Evolutionary conservation across 2,888 invertebrate species (phyloP).

Genomic region (Andrena marginata): DNA sequence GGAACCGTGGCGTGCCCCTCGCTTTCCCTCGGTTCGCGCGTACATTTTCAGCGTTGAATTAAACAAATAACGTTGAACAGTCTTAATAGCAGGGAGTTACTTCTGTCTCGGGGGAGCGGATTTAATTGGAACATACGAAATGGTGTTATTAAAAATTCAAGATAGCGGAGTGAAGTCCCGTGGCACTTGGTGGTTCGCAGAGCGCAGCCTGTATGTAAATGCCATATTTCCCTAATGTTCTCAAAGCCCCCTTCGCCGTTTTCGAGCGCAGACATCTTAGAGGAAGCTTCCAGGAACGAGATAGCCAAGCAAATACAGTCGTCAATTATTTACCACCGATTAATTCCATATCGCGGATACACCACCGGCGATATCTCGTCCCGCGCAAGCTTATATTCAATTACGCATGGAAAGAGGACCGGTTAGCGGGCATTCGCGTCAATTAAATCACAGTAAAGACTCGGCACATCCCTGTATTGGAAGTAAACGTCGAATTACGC

Average conservation of each 20-base stretch:
- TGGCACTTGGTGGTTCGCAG: too few species aligned
- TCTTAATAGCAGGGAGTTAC: too few species aligned
- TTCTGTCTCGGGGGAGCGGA: too few species aligned
- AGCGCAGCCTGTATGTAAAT: too few species aligned
- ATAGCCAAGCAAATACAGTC: slow-evolving; percentile 16
- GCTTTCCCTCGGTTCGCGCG: slow-evolving; percentile 9
- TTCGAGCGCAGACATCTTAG: not conserved
- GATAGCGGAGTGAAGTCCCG: too few species aligned
- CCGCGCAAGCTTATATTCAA: slow-evolving; percentile 35
- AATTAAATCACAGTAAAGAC: slow-evolving; percentile 39
- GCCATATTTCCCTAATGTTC: not conserved
- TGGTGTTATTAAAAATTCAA: too few species aligned
- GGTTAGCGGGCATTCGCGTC: slow-evolving; percentile 3
- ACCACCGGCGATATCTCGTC: slow-evolving; percentile 15
- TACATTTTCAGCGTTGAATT: slow-evolving; percentile 11
- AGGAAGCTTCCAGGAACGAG: not conserved
- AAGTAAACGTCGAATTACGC: slow-evolving; percentile 22
- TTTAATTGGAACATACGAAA: too few species aligned
- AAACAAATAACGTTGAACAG: not conserved
- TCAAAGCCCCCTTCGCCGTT: not conserved
- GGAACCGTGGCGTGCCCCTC: not conserved
- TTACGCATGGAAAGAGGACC: slow-evolving; percentile 34
- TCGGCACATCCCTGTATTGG: not conserved
- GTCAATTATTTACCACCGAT: slow-evolving; percentile 26
- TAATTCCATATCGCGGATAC: slow-evolving; percentile 10